A percentile compares a stretch with the other conserved stretches of the same genome.
phyloP scores from a whole-genome alignment of 2,113 vertebrate species.

The Scartelaos histophorus region DNA sequence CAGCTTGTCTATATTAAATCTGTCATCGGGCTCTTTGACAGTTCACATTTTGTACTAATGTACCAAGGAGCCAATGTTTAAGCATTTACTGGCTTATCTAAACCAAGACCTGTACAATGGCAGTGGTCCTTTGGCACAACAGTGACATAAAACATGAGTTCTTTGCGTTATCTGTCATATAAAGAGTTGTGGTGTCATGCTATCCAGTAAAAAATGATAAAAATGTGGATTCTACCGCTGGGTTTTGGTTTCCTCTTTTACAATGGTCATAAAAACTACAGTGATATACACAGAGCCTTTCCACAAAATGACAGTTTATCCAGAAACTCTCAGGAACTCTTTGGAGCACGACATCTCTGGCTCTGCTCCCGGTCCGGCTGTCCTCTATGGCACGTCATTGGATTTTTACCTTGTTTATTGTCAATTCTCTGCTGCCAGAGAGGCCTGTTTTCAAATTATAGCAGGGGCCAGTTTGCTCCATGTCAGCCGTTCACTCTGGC shows the following conservation, averaged over 20 bases:
- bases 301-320: slow-evolving; percentile 15
- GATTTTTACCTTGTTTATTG: slow-evolving; percentile 9
- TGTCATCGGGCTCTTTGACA: background rate
- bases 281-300: slow-evolving; percentile 5
- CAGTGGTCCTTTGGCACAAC: background rate
- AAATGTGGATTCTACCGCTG: background rate
- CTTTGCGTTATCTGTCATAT: background rate
- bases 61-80: background rate
- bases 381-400: slow-evolving; percentile 12
- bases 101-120: background rate
- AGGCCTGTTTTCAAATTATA: slow-evolving; percentile 2
- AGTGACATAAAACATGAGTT: background rate
- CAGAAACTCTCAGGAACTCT: slow-evolving; percentile 7
- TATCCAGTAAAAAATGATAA: background rate
- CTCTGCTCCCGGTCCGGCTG: slow-evolving; percentile 1
- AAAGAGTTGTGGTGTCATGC: background rate
- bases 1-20: background rate
- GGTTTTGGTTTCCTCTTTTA: slow-evolving; percentile 7
- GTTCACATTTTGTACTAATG: no score
- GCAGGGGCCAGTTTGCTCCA: background rate
- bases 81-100: background rate
- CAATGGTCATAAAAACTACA: background rate
- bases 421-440: slow-evolving; percentile 1
- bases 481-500: slow-evolving; percentile 1
- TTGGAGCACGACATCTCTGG: slow-evolving; percentile 4